Evolutionary conservation across 2,113 vertebrate genomes (phyloP).

Genomic region (Peromyscus californicus): DNA sequence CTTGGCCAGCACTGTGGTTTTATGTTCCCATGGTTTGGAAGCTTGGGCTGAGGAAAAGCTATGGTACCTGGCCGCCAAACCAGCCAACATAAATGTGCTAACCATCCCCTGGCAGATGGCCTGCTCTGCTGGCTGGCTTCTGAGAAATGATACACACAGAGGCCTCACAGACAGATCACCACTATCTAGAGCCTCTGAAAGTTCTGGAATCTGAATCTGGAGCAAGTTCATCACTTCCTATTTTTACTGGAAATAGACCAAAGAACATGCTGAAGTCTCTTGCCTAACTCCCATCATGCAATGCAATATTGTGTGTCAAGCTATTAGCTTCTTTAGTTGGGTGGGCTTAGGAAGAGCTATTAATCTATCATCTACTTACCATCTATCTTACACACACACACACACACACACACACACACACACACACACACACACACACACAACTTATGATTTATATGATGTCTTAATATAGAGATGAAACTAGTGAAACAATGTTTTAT

Average conservation of each 20-base stretch:
- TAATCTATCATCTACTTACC: not conserved
- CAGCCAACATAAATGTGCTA: slow-evolving; percentile 62
- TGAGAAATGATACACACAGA: slow-evolving; percentile 71
- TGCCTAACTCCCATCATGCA: slow-evolving; percentile 23
- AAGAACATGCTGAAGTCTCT: slow-evolving; percentile 25
- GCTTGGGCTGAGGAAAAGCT: slow-evolving; percentile 52
- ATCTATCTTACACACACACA: not conserved
- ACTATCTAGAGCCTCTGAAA: slow-evolving; percentile 62
- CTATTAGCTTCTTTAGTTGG: slow-evolving; percentile 29
- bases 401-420: not conserved
- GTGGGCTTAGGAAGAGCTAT: not conserved
- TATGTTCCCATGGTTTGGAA: slow-evolving; percentile 61
- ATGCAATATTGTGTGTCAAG: not conserved
- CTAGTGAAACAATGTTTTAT: not conserved
- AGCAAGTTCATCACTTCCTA: slow-evolving; percentile 64
- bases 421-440: too few species aligned
- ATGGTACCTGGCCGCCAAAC: slow-evolving; percentile 69
- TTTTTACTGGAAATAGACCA: slow-evolving; percentile 79
- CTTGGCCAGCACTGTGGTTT: slow-evolving; percentile 60
- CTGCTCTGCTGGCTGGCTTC: slow-evolving; percentile 66
- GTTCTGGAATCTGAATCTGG: slow-evolving; percentile 70
- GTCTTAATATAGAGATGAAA: not conserved
- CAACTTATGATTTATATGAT: not conserved
- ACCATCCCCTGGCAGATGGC: slow-evolving; percentile 73
- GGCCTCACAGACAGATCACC: slow-evolving; percentile 64